Percentiles rank a stretch among this genome's conserved stretches.
Evolutionary conservation across 2,888 invertebrate species (phyloP).

Genomic region (Chloroclysta siterata): DNA sequence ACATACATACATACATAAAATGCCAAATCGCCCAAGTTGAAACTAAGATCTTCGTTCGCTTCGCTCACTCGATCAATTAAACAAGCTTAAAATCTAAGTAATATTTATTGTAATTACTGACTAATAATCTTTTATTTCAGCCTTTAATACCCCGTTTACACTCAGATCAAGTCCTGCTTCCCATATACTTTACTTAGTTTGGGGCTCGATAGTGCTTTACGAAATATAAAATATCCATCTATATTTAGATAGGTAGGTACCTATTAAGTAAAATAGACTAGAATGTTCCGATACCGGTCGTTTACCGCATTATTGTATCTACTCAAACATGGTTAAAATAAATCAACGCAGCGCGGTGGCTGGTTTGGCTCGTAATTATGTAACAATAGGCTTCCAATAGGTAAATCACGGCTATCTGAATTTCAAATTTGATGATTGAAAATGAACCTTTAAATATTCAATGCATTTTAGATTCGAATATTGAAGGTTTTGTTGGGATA

Average conservation of each 20-base stretch:
- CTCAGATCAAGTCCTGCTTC: no score
- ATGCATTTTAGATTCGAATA: not conserved
- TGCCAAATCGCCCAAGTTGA: no score
- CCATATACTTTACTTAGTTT: no score
- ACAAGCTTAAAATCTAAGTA: no score
- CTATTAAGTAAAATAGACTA: constrained; percentile 1
- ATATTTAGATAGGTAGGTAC: not conserved
- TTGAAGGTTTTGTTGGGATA: not conserved
- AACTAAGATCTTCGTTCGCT: no score
- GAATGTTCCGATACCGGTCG: not conserved
- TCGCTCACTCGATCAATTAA: no score
- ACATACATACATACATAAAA: no score
- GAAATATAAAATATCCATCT: no score
- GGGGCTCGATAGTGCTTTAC: no score
- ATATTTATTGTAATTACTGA: no score
- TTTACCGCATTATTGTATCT: constrained; percentile 6
- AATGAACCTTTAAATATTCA: not conserved
- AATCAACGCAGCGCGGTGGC: not conserved
- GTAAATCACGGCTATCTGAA: constrained; percentile 5
- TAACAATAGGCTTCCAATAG: constrained; percentile 2
- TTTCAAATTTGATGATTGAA: constrained; percentile 6
- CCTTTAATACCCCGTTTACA: no score
- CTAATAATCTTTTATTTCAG: no score
- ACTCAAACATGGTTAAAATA: constrained; percentile 2
- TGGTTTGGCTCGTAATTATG: constrained; percentile 8